Evolutionary conservation across 2,888 invertebrate species (phyloP).

Genomic region (Gordius sp.): DNA sequence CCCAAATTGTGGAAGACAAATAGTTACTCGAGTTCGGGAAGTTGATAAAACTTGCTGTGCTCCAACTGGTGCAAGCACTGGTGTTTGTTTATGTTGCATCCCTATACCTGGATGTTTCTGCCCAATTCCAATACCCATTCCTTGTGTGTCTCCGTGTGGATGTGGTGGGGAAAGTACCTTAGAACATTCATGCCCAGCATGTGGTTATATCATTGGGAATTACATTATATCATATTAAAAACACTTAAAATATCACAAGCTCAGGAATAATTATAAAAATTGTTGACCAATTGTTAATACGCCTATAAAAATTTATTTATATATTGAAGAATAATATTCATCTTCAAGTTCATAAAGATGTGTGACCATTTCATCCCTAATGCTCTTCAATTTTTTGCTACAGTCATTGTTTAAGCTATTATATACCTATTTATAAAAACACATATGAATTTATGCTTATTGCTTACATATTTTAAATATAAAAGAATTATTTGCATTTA

Average conservation of each 20-base stretch:
- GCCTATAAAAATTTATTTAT: not conserved
- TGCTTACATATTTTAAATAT: too few relatives aligned
- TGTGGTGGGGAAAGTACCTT: not conserved
- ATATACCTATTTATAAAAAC: not conserved
- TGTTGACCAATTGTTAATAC: not conserved
- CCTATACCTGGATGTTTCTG: constrained; percentile 14
- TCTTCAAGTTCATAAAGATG: constrained; percentile 14
- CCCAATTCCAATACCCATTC: constrained; percentile 9
- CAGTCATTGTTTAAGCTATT: not conserved
- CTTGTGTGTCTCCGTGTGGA: constrained; percentile 9
- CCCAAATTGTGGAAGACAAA: constrained; percentile 1
- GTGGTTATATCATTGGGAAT: constrained; percentile 4
- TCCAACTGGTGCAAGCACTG: not conserved
- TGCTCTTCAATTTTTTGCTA: not conserved
- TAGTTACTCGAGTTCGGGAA: constrained; percentile 2
- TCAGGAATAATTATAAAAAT: not conserved
- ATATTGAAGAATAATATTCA: constrained; percentile 11
- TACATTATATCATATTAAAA: not conserved
- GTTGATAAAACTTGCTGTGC: not conserved
- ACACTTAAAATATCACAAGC: not conserved
- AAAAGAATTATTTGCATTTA: too few relatives aligned
- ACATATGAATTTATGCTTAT: not conserved
- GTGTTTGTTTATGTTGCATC: not conserved
- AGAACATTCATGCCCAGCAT: constrained; percentile 10
- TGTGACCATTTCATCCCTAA: constrained; percentile 5